Evolutionary conservation across 2,113 vertebrate genomes (phyloP).

Genomic region (Orientallactaga bullata): DNA sequence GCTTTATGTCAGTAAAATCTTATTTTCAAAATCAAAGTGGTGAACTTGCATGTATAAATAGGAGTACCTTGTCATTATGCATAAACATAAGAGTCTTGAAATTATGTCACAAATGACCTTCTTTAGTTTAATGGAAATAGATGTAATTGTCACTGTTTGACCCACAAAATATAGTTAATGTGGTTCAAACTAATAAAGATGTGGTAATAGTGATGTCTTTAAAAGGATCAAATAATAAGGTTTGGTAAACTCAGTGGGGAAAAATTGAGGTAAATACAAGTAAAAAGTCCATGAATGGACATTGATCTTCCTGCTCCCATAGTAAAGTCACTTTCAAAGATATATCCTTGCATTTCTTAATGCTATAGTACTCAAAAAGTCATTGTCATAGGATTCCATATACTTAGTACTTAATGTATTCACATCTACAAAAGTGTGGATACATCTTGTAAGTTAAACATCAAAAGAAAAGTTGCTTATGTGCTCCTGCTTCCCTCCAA

Average conservation of each 20-base stretch:
- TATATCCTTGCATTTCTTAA: conserved; percentile 25
- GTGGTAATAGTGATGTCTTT: background rate
- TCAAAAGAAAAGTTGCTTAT: conserved; percentile 15
- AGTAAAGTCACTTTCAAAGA: background rate
- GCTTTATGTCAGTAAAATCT: background rate
- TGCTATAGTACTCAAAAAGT: background rate
- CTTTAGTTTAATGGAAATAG: background rate
- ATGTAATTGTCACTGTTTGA: background rate
- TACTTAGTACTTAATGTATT: background rate
- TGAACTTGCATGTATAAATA: conserved; percentile 27
- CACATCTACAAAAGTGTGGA: background rate
- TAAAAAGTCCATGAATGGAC: conserved; percentile 25
- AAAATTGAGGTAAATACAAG: background rate
- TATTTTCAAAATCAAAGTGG: conserved; percentile 39
- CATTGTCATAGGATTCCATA: background rate
- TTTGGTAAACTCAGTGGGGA: background rate
- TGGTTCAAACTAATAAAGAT: background rate
- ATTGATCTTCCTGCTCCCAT: background rate
- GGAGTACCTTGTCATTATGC: background rate
- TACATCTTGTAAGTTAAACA: background rate
- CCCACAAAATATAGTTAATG: background rate
- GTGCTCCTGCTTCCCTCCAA: background rate
- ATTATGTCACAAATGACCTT: background rate
- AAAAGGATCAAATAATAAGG: background rate
- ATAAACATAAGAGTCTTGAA: conserved; percentile 1